phyloP scores from a whole-genome alignment of 2,888 invertebrate species.

The Alloscopus bannaensis region DNA sequence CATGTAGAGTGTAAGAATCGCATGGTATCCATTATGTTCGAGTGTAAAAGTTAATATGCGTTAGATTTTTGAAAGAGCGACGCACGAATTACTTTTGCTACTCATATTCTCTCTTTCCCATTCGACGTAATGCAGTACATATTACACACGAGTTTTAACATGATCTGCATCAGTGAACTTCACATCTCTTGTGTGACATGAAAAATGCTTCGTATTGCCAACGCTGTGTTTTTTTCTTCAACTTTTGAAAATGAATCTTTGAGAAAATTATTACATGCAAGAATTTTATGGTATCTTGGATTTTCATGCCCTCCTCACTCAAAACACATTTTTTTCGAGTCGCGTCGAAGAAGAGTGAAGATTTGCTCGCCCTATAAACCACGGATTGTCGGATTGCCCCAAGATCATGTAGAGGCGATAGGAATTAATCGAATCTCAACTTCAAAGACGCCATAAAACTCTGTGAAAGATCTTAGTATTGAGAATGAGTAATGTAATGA shows the following conservation, averaged over 20 bases:
- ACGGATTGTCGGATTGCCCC: too few relatives aligned
- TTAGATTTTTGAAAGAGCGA: background rate
- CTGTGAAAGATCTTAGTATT: too few relatives aligned
- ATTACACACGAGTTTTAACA: too few relatives aligned
- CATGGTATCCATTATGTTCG: too few relatives aligned
- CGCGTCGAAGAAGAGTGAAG: too few relatives aligned
- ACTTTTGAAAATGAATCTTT: conserved; percentile 3
- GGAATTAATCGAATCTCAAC: too few relatives aligned
- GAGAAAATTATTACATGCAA: conserved; percentile 6
- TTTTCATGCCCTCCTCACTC: conserved; percentile 11
- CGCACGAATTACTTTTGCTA: conserved; percentile 9
- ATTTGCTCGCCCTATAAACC: too few relatives aligned
- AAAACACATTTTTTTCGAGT: too few relatives aligned
- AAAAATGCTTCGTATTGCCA: conserved; percentile 48
- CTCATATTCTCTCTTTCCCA: background rate
- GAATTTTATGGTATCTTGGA: conserved; percentile 13
- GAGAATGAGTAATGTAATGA: background rate
- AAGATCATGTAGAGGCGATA: too few relatives aligned
- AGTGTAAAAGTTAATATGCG: background rate
- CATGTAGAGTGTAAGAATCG: background rate
- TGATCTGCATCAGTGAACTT: conserved; percentile 59
- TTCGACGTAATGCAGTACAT: conserved; percentile 30
- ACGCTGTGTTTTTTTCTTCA: conserved; percentile 27
- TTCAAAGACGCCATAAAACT: too few relatives aligned
- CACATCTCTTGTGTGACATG: conserved; percentile 47